These are phyloP conservation scores for Anthoscopus minutus DNA, from an alignment of 2,113 vertebrate genomes.

Conservation along the genomic window DNA sequence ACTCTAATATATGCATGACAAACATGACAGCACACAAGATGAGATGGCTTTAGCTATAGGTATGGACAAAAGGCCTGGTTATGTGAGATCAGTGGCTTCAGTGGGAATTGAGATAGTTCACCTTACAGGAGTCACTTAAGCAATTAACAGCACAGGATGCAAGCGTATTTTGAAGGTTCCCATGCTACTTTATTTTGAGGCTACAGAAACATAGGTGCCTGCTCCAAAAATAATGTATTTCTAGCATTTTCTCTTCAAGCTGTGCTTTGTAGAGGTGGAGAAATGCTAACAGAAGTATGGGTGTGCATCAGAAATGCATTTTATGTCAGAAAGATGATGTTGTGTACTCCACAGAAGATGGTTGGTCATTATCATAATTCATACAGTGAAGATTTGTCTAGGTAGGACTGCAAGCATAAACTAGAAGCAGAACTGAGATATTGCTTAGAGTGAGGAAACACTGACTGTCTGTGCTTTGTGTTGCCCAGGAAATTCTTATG, in stretches of 20 bases:
- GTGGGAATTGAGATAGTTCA: not conserved
- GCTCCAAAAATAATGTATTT: not conserved
- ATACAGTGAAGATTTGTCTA: not conserved
- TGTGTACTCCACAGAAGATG: not conserved
- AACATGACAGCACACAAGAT: not conserved
- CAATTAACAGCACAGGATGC: not conserved
- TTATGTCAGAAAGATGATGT: not conserved
- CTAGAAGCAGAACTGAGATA: not conserved
- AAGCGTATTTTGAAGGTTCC: not conserved
- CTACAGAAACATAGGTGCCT: not conserved
- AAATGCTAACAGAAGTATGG: not conserved
- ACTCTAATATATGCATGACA: not conserved
- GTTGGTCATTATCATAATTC: not conserved
- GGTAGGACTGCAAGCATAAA: not conserved
- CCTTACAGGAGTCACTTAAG: not conserved
- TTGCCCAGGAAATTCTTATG: not conserved
- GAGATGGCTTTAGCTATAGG: not conserved
- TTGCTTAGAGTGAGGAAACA: not conserved
- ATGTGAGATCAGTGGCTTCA: not conserved
- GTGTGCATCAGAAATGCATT: not conserved
- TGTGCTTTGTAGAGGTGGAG: not conserved
- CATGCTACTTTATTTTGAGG: not conserved
- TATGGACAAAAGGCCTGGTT: not conserved
- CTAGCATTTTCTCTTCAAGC: not conserved
- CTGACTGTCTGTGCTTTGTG: not conserved